These are phyloP conservation scores for Chrysolina americana DNA, from an alignment of 2,888 invertebrate species.

Conservation along the genomic window DNA sequence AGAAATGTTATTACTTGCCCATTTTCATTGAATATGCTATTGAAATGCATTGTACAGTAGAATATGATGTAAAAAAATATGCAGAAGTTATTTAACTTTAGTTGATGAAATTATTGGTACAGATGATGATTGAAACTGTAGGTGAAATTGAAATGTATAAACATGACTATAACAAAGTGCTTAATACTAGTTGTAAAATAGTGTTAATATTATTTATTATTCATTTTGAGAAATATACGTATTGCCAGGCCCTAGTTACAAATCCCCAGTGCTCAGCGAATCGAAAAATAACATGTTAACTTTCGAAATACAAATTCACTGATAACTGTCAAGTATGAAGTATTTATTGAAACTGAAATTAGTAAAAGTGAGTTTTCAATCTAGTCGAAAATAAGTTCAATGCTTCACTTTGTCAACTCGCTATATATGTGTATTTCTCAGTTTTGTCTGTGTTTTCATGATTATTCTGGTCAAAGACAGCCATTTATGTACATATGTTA, in stretches of 20 bases:
- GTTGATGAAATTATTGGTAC: slow-evolving; percentile 5
- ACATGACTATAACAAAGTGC: slow-evolving; percentile 57
- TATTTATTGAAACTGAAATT: background rate
- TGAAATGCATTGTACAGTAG: slow-evolving; percentile 10
- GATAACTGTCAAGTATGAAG: no score
- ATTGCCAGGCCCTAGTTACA: slow-evolving; percentile 26
- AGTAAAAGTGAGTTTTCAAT: background rate
- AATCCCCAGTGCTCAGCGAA: background rate
- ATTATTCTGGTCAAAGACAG: slow-evolving; percentile 69
- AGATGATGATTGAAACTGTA: slow-evolving; percentile 29
- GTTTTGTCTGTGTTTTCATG: slow-evolving; percentile 64
- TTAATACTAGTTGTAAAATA: slow-evolving; percentile 48
- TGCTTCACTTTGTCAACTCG: slow-evolving; percentile 5
- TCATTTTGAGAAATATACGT: slow-evolving; percentile 54
- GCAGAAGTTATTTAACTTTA: background rate
- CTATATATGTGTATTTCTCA: slow-evolving; percentile 56
- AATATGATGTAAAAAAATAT: background rate
- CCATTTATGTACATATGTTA: slow-evolving; percentile 67
- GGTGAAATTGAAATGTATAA: slow-evolving; percentile 33
- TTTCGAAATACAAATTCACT: background rate
- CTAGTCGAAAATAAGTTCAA: background rate
- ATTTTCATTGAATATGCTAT: background rate
- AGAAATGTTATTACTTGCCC: background rate
- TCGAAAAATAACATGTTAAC: background rate
- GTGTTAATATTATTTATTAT: slow-evolving; percentile 50